phyloP scores from a whole-genome alignment of 2,113 vertebrate species.

The Podocnemis expansa region DNA sequence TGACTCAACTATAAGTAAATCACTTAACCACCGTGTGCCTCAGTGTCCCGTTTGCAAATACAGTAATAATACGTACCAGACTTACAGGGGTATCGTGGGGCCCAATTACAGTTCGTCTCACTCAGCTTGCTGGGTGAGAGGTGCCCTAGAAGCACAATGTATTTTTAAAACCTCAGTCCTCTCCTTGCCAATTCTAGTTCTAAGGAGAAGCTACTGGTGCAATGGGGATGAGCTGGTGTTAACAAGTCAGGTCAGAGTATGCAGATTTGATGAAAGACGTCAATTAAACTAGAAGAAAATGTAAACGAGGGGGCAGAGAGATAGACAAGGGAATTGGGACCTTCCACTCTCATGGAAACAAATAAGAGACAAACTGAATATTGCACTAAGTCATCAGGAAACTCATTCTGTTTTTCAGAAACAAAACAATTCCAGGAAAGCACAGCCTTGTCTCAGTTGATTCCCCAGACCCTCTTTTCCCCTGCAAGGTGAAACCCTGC shows the following conservation, averaged over 20 bases:
- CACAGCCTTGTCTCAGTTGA: background rate
- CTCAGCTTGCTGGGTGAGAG: conserved; percentile 6
- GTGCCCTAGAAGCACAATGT: conserved; percentile 23
- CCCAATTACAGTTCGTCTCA: background rate
- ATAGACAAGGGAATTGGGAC: background rate
- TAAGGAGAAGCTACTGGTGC: conserved; percentile 46
- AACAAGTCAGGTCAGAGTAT: conserved; percentile 59
- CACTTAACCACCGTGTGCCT: background rate
- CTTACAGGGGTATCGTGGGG: background rate
- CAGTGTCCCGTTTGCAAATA: background rate
- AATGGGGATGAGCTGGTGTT: conserved; percentile 59
- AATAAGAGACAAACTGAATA: background rate
- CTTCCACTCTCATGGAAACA: background rate
- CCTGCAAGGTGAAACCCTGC: background rate
- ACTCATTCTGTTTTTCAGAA: background rate
- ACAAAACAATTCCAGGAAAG: background rate
- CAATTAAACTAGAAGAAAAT: conserved; percentile 31
- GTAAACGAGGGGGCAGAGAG: background rate
- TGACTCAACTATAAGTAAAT: background rate
- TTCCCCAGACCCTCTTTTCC: background rate
- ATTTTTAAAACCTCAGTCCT: conserved; percentile 43
- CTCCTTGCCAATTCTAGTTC: conserved; percentile 61
- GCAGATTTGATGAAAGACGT: conserved; percentile 39
- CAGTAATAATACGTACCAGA: background rate
- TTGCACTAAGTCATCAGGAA: background rate